Evolutionary conservation across 2,888 invertebrate genomes (phyloP), one percentile per base, ranked within the genome.

Genomic region (Orthonevra nobilis): DNA sequence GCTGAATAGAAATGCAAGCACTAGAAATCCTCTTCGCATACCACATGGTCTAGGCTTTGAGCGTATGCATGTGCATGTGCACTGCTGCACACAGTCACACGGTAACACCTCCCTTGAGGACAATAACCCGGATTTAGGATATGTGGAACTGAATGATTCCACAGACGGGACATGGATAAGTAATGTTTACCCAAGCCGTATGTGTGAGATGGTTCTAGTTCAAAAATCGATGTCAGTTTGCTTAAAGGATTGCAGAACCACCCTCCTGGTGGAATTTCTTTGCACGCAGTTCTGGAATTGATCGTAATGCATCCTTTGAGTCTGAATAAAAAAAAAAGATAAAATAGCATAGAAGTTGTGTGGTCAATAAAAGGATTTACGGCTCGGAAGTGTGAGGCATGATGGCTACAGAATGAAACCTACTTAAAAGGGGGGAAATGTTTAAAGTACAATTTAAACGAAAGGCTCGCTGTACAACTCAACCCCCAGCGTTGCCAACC

Each of bases 211-310:
- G 44, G 46, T 46, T 68, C 38, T 17, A 64, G 46, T 50, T 10
- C 30, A 19, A 44, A 58, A 75, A 56, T 63, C 64, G 70, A 77
- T 70, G 40, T 60, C 30, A 70, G 77, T 72, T 66, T 77, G 60
- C 54, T 60, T 60, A 52, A 66, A 28, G 72, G 60, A 77, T 70
- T 69, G 42, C 10, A n/a, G n/a, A n/a, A n/a, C 12, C 34, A 48
- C 14, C 60, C 32, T 32, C 61, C 56, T 63, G 20, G 34, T 34
- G 68, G 60, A 68, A 73, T 64, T 73, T 52, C 2, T 54, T 36
- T 32, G n/a, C n/a, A n/a, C n/a, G n/a, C 23, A 23, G 3, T 5
- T 23, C 23, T 56, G 32, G 69, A 54, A 69, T 75, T 69, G 68
- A 40, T 61, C 42, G 34, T 68, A 38, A 54, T 74, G 14, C 46